These are phyloP conservation scores for Zaprionus davidi DNA, from an alignment of 1,140 invertebrate genomes.

Conservation along the genomic window DNA sequence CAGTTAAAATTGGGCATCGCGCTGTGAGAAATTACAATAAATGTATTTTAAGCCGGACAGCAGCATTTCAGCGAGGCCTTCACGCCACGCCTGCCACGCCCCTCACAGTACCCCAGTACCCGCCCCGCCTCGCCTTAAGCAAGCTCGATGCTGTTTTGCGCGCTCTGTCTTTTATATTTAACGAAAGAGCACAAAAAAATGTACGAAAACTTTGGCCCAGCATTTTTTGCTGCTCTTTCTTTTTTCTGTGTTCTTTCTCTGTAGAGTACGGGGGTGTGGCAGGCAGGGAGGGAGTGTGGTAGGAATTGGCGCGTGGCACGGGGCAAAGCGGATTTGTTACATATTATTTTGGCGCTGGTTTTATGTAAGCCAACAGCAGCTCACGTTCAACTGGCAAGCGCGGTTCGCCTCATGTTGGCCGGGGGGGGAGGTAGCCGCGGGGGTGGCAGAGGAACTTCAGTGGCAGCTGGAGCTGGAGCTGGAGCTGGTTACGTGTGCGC, in stretches of 20 bases:
- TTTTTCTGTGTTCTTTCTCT: conserved; percentile 23
- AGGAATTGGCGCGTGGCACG: background rate
- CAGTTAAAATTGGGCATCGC: conserved; percentile 12
- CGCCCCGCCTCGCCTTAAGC: background rate
- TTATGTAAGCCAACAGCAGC: conserved; percentile 57
- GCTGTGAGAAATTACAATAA: conserved; percentile 32
- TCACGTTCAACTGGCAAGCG: conserved; percentile 22
- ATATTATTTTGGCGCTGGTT: conserved; percentile 41
- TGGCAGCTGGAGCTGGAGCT: conserved; percentile 20
- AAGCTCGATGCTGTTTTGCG: background rate
- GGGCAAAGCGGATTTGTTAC: conserved; percentile 69
- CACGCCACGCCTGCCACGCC: background rate
- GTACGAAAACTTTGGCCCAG: conserved; percentile 43
- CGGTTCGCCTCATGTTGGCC: background rate
- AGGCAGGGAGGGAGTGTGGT: background rate
- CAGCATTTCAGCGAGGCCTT: background rate
- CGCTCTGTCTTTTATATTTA: conserved; percentile 4
- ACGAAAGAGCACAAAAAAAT: conserved; percentile 11
- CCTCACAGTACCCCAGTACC: background rate
- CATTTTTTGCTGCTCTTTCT: conserved; percentile 36
- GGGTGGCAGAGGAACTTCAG: background rate
- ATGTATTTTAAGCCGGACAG: conserved; percentile 24
- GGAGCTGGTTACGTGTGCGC: conserved; percentile 63
- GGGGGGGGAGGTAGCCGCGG: background rate
- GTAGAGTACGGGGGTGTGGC: background rate